Percentiles rank a stretch among this genome's conserved stretches.
Evolutionary conservation across 2,888 invertebrate species (phyloP).

Genomic region (Lapara coniferarum): DNA sequence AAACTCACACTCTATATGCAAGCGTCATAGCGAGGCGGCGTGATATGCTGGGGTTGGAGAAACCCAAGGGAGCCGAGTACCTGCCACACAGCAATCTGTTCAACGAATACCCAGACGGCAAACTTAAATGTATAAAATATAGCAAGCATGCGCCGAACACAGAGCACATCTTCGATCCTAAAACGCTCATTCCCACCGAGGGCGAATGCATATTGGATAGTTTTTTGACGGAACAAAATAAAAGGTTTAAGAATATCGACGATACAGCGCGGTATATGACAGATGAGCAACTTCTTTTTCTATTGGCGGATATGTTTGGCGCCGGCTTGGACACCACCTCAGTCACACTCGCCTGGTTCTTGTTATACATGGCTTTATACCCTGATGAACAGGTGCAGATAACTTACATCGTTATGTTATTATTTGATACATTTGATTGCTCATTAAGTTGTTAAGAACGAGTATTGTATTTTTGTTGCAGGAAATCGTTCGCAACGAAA

Average conservation of each 20-base stretch:
- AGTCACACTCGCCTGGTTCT: slow-evolving; percentile 91
- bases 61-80: slow-evolving; percentile 60
- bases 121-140: slow-evolving; percentile 73
- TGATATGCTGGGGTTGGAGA: slow-evolving; percentile 57
- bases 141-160: slow-evolving; percentile 61
- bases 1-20: slow-evolving; percentile 89
- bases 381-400: slow-evolving; percentile 84
- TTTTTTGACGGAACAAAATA: slow-evolving; percentile 85
- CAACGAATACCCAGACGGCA: slow-evolving; percentile 67
- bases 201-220: slow-evolving; percentile 85
- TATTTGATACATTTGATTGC: slow-evolving; percentile 10
- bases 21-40: slow-evolving; percentile 85
- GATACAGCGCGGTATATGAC: slow-evolving; percentile 81
- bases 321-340: slow-evolving; percentile 94
- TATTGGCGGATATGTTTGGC: slow-evolving; percentile 92
- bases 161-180: slow-evolving; percentile 73
- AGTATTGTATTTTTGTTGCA: slow-evolving; percentile 54
- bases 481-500: slow-evolving; percentile 84
- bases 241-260: slow-evolving; percentile 67
- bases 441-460: background rate
- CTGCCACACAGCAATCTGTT: slow-evolving; percentile 59
- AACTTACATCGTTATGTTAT: slow-evolving; percentile 25
- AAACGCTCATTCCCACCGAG: slow-evolving; percentile 64
- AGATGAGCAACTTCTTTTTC: slow-evolving; percentile 87
- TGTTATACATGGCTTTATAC: slow-evolving; percentile 89